Conservation (phyloP, 1,140 invertebrate species). For the Archegozetes longisetosus region DNA sequence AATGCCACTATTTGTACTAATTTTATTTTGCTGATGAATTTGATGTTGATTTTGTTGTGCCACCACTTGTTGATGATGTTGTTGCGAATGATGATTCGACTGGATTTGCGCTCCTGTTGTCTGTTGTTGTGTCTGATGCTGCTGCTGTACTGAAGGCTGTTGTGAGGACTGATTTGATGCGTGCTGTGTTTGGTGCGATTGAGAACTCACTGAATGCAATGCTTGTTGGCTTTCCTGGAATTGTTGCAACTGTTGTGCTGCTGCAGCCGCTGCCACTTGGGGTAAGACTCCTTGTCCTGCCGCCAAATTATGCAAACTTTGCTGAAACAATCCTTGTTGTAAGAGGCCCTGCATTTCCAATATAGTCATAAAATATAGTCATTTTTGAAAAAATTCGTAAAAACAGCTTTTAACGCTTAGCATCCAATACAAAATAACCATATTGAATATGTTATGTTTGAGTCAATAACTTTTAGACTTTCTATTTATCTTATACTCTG, state of each 20-base stretch:
- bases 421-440: no score
- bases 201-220: constrained; percentile 18
- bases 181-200: constrained; percentile 19
- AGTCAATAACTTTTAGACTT: no score
- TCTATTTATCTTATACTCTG: no score
- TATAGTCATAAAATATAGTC: not conserved
- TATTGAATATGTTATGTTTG: no score
- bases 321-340: constrained; percentile 26
- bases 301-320: constrained; percentile 24
- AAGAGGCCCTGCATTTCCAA: constrained; percentile 23
- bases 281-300: constrained; percentile 35
- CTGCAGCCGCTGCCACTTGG: constrained; percentile 59
- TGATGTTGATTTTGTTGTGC: not conserved
- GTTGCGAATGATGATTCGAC: not conserved
- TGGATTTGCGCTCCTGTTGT: not conserved
- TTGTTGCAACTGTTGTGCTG: constrained; percentile 52
- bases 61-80: not conserved
- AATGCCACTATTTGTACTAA: not conserved
- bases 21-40: not conserved
- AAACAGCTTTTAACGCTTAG: no score
- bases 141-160: constrained; percentile 2
- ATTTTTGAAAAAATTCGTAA: not conserved
- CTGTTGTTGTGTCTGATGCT: constrained; percentile 26
- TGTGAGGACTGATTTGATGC: constrained; percentile 26
- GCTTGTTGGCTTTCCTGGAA: constrained; percentile 54